Evolutionary conservation across 92 coral and sea anemone genomes (phyloP), one percentile per base, ranked within the genome.

Genomic region (Parazoanthus swiftii): DNA sequence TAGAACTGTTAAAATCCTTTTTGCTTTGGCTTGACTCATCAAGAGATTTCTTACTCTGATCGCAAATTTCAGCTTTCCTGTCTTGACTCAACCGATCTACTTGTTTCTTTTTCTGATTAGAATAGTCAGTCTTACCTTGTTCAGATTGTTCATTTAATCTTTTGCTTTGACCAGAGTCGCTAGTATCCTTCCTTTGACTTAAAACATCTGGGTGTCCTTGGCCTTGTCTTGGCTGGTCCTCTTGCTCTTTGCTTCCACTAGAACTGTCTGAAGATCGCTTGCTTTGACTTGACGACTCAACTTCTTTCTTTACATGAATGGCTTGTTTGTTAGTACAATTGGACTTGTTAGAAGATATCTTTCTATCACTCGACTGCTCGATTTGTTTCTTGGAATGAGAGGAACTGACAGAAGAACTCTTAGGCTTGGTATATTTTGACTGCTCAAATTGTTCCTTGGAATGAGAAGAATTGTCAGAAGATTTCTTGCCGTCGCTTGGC

Each of bases 121-220:
- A 74, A 36, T 15, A 21, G 46, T 74, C 44, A 36, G 43, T 35
- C 7, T 5, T 35, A 1, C 18, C 2, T 8, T 72, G 79, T 23
- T 20, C 6, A 7, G 26, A 14, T 5, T 63, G 70, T 26, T 63
- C 70, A 63, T 21, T 21, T 1, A 8, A 20, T 20, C 8, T 21
- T 21, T 5, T 63, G 70, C 70, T 63, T 63, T 63, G 8, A 3
- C 8, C 70, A 20, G 70, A 23, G 0, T 76, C 54, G 23, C 35
- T 37, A 37, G 80, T 37, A 76, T 79, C 39, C 43, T 73, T 50
- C 48, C 54, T 76, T 75, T 75, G 79, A 46, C 82, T 79, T 6
- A 8, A 46, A 81, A 8, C 18, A 10, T 59, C 85, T 35, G 26
- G 26, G 15, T 8, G 54, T 23, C 59, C 35, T 26, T 82, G 21